phyloP scores from a whole-genome alignment of 2,797 vertebrate genomes.

The Tenualosa ilisha region DNA sequence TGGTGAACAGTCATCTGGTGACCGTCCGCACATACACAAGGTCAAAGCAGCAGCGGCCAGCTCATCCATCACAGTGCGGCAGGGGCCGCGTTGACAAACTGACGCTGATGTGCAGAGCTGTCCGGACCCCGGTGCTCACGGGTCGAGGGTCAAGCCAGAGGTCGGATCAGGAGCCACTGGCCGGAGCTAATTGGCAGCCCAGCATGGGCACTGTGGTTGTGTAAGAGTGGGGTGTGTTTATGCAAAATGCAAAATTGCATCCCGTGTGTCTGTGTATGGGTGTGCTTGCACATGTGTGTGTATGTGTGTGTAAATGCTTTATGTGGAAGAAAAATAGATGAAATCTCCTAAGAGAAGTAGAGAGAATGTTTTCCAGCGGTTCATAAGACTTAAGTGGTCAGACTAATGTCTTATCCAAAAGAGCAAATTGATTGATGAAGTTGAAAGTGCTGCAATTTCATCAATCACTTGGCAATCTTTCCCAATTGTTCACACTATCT shows the following conservation, averaged over 20 bases:
- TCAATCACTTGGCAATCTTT: background rate
- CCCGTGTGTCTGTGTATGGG: background rate
- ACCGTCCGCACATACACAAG: background rate
- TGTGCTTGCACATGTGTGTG: too few species aligned
- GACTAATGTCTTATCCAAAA: background rate
- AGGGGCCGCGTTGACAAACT: background rate
- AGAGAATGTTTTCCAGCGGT: background rate
- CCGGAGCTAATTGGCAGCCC: background rate
- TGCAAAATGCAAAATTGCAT: background rate
- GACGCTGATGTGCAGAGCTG: constrained; percentile 17
- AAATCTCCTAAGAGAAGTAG: background rate
- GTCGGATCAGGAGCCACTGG: background rate
- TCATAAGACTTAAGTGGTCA: background rate
- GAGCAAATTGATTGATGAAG: background rate
- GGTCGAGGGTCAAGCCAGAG: background rate
- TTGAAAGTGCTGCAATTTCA: background rate
- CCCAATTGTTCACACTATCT: background rate
- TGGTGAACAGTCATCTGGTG: background rate
- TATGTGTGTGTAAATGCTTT: background rate
- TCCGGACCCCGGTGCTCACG: background rate
- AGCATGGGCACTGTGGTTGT: background rate
- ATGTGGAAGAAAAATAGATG: constrained; percentile 55
- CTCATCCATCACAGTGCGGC: constrained; percentile 5
- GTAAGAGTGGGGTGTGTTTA: background rate
- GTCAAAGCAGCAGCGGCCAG: background rate